Conservation (phyloP, 1,140 invertebrate genomes). For the Formica exsecta region DNA sequence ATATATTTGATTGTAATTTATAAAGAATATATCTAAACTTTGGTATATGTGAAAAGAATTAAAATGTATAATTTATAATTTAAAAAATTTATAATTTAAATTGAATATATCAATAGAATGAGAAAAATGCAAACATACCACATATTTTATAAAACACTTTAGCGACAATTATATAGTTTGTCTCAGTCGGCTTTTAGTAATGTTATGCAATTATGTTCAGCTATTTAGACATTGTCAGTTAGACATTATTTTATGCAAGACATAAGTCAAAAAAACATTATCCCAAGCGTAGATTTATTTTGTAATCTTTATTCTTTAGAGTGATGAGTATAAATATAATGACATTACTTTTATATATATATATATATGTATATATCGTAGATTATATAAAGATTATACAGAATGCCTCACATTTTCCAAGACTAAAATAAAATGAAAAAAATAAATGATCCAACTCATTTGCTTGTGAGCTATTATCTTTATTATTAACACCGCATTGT, state of each 20-base stretch:
- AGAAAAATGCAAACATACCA: not conserved
- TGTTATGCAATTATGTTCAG: not conserved
- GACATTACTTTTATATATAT: not conserved
- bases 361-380: not conserved
- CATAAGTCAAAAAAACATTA: not conserved
- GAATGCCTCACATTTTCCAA: not conserved
- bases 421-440: not conserved
- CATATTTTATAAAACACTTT: not conserved
- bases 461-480: not conserved
- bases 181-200: not conserved
- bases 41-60: not conserved
- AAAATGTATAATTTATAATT: not conserved
- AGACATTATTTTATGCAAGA: not conserved
- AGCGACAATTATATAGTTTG: not conserved
- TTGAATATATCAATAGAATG: not conserved
- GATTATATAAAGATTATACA: not conserved
- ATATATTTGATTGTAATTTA: conserved; percentile 6
- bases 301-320: conserved; percentile 18
- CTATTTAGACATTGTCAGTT: not conserved
- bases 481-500: not conserved
- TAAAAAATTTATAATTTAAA: not conserved
- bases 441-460: not conserved
- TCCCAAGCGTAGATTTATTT: not conserved
- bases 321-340: not conserved
- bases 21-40: not conserved